Percentiles rank a stretch among this genome's conserved stretches.
Conservation (phyloP, 2,113 vertebrate genomes). For the Pitta sordida region DNA sequence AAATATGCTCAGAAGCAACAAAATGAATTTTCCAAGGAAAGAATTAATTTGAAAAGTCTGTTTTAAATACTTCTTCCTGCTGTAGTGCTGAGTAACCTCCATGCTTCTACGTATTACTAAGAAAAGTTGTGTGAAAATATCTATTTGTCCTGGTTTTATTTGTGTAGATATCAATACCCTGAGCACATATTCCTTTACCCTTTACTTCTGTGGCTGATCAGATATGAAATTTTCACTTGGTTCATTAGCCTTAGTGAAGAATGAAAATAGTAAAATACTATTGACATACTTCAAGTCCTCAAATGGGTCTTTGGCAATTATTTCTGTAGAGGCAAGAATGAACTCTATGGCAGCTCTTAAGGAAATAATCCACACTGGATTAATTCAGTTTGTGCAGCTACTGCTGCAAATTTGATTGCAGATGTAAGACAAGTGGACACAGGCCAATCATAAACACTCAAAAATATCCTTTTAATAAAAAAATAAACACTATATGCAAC, state of each 20-base stretch:
- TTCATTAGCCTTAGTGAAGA: background rate
- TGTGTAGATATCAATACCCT: background rate
- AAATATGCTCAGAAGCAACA: background rate
- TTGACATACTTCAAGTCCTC: background rate
- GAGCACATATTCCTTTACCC: background rate
- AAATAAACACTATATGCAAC: background rate
- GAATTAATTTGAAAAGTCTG: background rate
- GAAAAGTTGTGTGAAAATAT: background rate
- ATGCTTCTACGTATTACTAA: background rate
- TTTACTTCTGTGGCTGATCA: background rate
- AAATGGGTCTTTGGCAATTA: background rate
- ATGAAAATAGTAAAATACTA: background rate
- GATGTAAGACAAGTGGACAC: background rate
- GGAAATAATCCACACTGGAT: background rate
- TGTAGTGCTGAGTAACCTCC: background rate
- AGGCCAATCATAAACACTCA: background rate
- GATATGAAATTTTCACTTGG: background rate
- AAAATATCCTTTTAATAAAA: background rate
- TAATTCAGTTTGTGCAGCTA: background rate
- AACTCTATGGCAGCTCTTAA: background rate
- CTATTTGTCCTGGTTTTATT: background rate
- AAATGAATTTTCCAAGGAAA: background rate
- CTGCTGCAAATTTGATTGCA: background rate
- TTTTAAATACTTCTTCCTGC: background rate
- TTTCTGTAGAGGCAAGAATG: background rate